A percentile compares a stretch with the other conserved stretches of the same genome.
phyloP scores from a whole-genome alignment of 2,797 vertebrate species.

The Bradypodion ventrale region DNA sequence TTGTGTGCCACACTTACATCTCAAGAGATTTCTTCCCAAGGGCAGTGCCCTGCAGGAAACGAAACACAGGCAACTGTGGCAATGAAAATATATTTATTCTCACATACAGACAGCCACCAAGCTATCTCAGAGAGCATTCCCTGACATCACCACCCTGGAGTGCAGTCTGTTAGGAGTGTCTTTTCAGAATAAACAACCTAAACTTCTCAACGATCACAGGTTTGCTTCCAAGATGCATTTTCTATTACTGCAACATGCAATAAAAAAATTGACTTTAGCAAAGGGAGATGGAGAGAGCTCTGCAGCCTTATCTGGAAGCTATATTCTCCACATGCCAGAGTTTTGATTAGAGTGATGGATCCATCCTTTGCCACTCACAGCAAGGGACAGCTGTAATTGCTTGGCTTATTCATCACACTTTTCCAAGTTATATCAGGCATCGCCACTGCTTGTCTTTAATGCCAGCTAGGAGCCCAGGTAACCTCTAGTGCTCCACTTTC shows the following conservation, averaged over 20 bases:
- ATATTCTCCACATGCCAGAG: background rate
- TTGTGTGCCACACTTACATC: background rate
- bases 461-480: background rate
- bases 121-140: background rate
- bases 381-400: conserved; percentile 18
- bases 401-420: conserved; percentile 24
- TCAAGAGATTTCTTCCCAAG: background rate
- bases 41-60: background rate
- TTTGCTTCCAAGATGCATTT: background rate
- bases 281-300: background rate
- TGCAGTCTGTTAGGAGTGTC: accelerated
- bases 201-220: accelerated
- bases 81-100: background rate
- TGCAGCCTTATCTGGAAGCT: background rate
- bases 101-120: background rate
- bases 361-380: conserved; percentile 15
- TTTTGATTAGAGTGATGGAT: conserved; percentile 21
- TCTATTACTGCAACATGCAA: conserved; percentile 1
- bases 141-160: background rate
- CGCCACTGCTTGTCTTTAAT: conserved; percentile 1
- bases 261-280: background rate
- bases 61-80: background rate
- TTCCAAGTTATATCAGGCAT: conserved; percentile 14
- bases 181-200: accelerated
- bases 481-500: background rate